A percentile compares a stretch with the other conserved stretches of the same genome.
Conservation (phyloP, 2,888 invertebrate species). For the Cataglyphis rosenhaueri region DNA sequence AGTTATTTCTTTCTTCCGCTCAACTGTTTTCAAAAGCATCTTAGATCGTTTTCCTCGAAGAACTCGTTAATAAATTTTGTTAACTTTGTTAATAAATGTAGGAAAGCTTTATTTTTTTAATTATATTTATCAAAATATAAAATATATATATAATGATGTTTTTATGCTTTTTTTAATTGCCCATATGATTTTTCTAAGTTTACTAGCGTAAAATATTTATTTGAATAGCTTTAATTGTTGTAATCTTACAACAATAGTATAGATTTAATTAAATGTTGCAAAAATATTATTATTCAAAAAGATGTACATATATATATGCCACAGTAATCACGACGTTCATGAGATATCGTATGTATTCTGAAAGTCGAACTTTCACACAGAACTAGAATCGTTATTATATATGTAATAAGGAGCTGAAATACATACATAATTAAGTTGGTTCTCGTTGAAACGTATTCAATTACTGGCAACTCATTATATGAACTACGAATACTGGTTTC, state of each 20-base stretch:
- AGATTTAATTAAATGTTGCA: not conserved
- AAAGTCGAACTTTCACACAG: not conserved
- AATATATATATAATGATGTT: not conserved
- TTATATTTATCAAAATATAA: not conserved
- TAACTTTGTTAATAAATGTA: not conserved
- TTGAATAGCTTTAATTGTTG: not conserved
- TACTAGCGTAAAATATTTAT: not conserved
- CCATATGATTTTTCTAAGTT: not conserved
- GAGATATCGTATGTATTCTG: not conserved
- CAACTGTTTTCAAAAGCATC: not conserved
- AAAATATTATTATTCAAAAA: not conserved
- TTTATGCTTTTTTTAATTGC: not conserved
- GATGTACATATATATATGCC: not conserved
- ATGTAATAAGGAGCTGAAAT: constrained; percentile 46
- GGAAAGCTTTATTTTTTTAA: not conserved
- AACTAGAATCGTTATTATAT: constrained; percentile 22
- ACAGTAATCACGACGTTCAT: not conserved
- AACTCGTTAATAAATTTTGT: not conserved
- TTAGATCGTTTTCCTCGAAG: not conserved
- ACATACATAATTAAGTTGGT: constrained; percentile 39
- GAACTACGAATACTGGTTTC: constrained; percentile 57
- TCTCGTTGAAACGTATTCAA: constrained; percentile 45
- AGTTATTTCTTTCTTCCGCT: not conserved
- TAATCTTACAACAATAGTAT: not conserved
- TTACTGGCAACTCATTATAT: constrained; percentile 63